Evolutionary conservation across 2,888 invertebrate genomes (phyloP), one percentile per base, ranked within the genome.

Genomic region (Cataglyphis altisquamis): DNA sequence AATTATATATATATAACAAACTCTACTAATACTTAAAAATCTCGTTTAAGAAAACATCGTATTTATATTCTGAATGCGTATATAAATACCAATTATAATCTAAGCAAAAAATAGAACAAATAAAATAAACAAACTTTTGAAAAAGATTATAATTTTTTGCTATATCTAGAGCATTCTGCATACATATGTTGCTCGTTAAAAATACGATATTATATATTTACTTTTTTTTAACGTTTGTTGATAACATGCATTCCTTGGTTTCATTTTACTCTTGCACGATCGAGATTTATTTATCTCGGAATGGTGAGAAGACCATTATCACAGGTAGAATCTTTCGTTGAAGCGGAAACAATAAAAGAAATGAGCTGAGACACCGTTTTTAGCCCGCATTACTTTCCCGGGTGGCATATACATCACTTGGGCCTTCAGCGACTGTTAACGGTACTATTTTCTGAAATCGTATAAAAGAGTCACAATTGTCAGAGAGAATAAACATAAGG

Each of bases 281-380:
- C 18, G 29, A 67, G 45, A 48, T 67, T 45, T 67, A 67, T 15
- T 67, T 67, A 66, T 66, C 6, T 66, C 15, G 41, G 25, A 41
- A 41, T 41, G 21, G 45, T 67, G 15, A 48, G 29, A 67, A 67
- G 48, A n/a, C 29, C 48, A 48, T 48, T 45, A 48, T 67, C 29
- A n/a, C 64, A 39, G 45, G 45, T 45, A 8, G 15, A 25, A 45
- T 45, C 25, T 45, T 67, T 45, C 45, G 8, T 45, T 45, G 18
- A 45, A 45, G 64, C 39, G 39, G 64, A 64, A 64, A 64, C 41
- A 67, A 67, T 67, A 67, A 67, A 67, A 45, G 66, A 18, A 67
- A 45, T 39, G 45, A 45, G 25, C 66, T 18, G 45, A 66, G 41
- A 25, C 21, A 9, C 41, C 21, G 66, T 29, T 67, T 45, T 67